phyloP scores from a whole-genome alignment of 2,113 vertebrate genomes.

The Ramphastos sulfuratus region DNA sequence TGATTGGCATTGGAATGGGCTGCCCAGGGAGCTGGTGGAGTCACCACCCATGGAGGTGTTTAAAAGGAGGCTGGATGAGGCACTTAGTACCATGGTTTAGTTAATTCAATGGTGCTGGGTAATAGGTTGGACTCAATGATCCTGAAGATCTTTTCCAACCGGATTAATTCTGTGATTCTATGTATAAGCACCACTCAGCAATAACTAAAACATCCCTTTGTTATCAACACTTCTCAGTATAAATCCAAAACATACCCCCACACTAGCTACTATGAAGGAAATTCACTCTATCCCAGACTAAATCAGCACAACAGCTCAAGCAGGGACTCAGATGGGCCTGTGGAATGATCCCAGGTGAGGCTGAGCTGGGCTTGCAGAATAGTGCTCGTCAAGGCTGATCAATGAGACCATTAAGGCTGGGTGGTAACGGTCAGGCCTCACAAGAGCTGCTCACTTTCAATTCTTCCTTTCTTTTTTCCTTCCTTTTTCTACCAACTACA shows the following conservation, averaged over 20 bases:
- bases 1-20: too few relatives aligned
- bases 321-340: neutral
- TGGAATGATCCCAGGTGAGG: rapidly evolving
- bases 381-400: neutral
- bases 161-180: too few relatives aligned
- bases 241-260: neutral
- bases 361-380: too few relatives aligned
- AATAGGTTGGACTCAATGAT: too few relatives aligned
- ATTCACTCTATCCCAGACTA: neutral
- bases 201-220: neutral
- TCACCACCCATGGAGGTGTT: too few relatives aligned
- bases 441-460: neutral
- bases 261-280: neutral
- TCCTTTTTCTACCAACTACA: neutral
- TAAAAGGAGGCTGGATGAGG: too few relatives aligned
- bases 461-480: neutral
- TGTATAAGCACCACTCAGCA: neutral
- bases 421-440: neutral
- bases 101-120: too few relatives aligned
- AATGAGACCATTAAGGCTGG: rapidly evolving
- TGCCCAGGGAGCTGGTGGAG: too few relatives aligned
- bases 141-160: too few relatives aligned
- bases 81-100: too few relatives aligned
- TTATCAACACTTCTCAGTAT: neutral
- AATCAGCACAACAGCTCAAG: neutral